Conservation (phyloP, 2,888 invertebrate species). For the Aelia acuminata region DNA sequence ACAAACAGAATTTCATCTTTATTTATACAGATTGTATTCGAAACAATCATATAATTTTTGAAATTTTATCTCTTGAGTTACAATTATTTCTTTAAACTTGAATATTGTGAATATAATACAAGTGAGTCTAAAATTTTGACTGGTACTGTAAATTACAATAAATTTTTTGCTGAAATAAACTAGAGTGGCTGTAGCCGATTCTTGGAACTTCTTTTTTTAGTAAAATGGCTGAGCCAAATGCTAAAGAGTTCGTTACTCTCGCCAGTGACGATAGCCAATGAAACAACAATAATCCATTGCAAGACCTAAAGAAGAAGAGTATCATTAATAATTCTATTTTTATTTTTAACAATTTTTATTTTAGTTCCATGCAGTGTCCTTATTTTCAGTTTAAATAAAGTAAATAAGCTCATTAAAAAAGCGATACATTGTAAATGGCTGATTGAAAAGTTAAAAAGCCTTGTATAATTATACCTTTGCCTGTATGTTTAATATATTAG, state of each 20-base stretch:
- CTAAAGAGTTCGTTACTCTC: neutral
- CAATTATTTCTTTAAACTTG: too few relatives aligned
- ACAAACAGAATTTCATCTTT: too few relatives aligned
- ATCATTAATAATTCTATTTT: neutral
- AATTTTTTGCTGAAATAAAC: neutral
- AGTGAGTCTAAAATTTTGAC: too few relatives aligned
- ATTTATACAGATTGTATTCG: too few relatives aligned
- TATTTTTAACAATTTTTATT: neutral
- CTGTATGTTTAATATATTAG: neutral
- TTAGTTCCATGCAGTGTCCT: neutral
- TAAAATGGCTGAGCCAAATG: conserved; percentile 34
- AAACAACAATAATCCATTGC: conserved; percentile 12
- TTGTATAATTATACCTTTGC: neutral
- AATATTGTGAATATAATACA: too few relatives aligned
- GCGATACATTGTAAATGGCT: neutral
- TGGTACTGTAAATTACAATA: neutral
- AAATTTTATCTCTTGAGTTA: too few relatives aligned
- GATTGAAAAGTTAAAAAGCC: neutral
- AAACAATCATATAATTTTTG: too few relatives aligned
- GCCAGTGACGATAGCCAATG: neutral
- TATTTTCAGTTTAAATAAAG: neutral
- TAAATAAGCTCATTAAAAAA: neutral
- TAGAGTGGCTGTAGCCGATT: neutral
- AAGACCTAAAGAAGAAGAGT: conserved; percentile 38
- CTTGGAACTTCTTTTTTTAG: conserved; percentile 5